These are phyloP conservation scores for Nycticebus coucang DNA, from an alignment of 2,113 vertebrate species.

Conservation along the genomic window DNA sequence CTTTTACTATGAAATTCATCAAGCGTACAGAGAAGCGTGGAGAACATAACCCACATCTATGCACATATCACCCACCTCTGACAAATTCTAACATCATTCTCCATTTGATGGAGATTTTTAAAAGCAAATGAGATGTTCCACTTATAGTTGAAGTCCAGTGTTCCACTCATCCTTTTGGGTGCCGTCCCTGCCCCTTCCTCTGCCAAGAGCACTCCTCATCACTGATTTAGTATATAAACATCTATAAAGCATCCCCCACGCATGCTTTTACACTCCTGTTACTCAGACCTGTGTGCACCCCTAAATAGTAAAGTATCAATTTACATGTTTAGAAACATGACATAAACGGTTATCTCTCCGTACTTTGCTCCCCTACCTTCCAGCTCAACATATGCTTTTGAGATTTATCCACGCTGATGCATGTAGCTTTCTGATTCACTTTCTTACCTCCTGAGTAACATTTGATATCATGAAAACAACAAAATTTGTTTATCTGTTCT, in stretches of 20 bases:
- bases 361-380: no score
- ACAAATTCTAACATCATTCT: not conserved
- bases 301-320: not conserved
- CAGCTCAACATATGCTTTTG: not conserved
- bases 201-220: not conserved
- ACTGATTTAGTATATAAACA: not conserved
- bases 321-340: not conserved
- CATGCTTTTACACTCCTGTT: not conserved
- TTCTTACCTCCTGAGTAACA: not conserved
- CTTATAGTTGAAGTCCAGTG: fast-evolving
- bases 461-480: not conserved
- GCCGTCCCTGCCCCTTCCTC: not conserved
- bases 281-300: not conserved
- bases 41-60: not conserved
- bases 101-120: not conserved
- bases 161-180: not conserved
- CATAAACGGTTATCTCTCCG: not conserved
- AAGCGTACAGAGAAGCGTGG: not conserved
- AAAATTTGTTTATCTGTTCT: not conserved
- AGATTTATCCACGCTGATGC: not conserved
- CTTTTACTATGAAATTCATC: not conserved
- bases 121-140: not conserved
- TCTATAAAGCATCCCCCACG: not conserved
- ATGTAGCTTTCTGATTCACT: not conserved
- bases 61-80: not conserved